Base-by-base conservation (phyloP, 2,113 vertebrate genomes). In the Oreochromis tanganicae region DNA sequence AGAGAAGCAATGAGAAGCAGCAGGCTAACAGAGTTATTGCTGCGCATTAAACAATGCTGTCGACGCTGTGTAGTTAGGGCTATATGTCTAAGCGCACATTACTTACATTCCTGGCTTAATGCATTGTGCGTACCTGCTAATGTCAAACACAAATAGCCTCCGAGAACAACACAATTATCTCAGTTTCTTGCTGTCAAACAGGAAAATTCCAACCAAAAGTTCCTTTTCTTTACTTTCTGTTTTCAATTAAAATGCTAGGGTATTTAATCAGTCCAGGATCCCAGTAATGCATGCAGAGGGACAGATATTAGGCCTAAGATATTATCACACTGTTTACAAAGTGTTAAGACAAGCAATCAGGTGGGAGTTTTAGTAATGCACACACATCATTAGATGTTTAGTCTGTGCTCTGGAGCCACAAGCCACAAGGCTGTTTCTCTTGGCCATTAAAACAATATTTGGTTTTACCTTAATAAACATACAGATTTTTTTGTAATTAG, bases 61-160 rank as follows among this genome's bases (percentile, higher is more conserved):
- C 92, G 92, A 57, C 88, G 82, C 83, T 52, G 73, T 63, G 79
- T 78, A 83, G 88, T 89, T 61, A 43, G 56, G 54, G 88, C 87
- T 93, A 80, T 88, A 87, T 88, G 88, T 93, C 91, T 95, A 95
- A 96, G 94, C 96, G 94, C 90, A 94, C 90, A 95, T 94, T 95
- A 95, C 92, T 96, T 96, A 95, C 93, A 94, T 92, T 87, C 91
- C 87, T 87, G 88, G 85, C 91, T 91, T 96, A 94, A 93, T 95
- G 94, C 92, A 94, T 94, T 94, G 91, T 84, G 87, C 86, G 84
- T 38, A 85, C 91, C 81, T 83, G 81, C 93, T 95, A 94, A 96
- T 87, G 88, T 87, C 87, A 87, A 94, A 92, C 85, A 87, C 90
- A 92, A 94, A 95, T 88, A 91, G 83, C 86, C 75, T 89, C 34